phyloP scores from a whole-genome alignment of 2,113 vertebrate species.

The Dissostichus mawsoni region DNA sequence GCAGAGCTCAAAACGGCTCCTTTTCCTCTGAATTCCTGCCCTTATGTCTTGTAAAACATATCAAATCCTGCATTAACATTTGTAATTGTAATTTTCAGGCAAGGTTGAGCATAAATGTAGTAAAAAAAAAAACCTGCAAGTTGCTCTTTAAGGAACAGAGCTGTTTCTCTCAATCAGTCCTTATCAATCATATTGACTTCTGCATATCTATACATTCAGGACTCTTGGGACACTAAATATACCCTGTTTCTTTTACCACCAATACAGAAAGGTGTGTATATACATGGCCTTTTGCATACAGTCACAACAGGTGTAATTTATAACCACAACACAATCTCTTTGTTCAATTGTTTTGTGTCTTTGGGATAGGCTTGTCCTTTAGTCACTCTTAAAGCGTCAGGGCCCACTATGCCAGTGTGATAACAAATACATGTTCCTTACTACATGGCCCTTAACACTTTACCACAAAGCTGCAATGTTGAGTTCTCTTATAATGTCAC shows the following conservation, averaged over 20 bases:
- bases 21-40: too few species aligned
- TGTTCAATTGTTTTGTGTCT: slow-evolving; percentile 49
- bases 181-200: slow-evolving; percentile 19
- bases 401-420: neutral
- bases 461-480: neutral
- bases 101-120: too few species aligned
- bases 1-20: too few species aligned
- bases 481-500: neutral
- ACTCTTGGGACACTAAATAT: neutral
- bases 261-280: neutral
- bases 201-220: neutral
- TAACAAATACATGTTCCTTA: neutral
- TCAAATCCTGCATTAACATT: too few species aligned
- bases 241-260: slow-evolving; percentile 22
- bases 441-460: neutral
- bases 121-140: too few species aligned
- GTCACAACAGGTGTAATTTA: slow-evolving; percentile 12
- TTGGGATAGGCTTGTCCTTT: slow-evolving; percentile 12
- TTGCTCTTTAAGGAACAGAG: neutral
- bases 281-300: slow-evolving; percentile 3
- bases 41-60: too few species aligned
- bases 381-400: neutral
- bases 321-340: slow-evolving; percentile 19
- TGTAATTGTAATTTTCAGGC: too few species aligned
- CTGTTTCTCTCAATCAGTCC: neutral